Evolutionary conservation across 2,888 invertebrate species (phyloP).

Genomic region (Trichopria drosophilae): DNA sequence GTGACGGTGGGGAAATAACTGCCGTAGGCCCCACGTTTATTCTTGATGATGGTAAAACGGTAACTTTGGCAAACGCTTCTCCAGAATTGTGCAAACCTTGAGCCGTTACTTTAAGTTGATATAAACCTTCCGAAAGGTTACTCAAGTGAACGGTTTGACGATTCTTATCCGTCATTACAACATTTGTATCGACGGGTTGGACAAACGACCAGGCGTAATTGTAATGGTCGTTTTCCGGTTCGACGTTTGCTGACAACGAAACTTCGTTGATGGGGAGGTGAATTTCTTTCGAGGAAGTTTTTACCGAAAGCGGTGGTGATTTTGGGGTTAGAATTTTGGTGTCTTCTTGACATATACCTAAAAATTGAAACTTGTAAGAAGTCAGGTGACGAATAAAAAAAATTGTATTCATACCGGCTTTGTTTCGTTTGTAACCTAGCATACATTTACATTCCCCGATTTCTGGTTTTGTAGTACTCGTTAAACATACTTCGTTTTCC

Average conservation of each 20-base stretch:
- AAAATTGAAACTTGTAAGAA: background rate
- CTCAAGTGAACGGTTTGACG: slow-evolving; percentile 81
- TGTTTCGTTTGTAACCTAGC: slow-evolving; percentile 64
- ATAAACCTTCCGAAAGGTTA: slow-evolving; percentile 83
- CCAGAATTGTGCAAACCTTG: slow-evolving; percentile 74
- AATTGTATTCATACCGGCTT: slow-evolving; percentile 54
- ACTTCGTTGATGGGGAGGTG: slow-evolving; percentile 83
- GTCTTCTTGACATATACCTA: slow-evolving; percentile 39
- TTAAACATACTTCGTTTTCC: slow-evolving; percentile 72
- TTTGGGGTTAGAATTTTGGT: slow-evolving; percentile 32
- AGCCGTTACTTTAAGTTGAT: slow-evolving; percentile 84
- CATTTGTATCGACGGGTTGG: slow-evolving; percentile 71
- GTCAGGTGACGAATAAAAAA: slow-evolving; percentile 2
- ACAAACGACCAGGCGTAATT: slow-evolving; percentile 88
- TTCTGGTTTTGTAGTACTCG: slow-evolving; percentile 61
- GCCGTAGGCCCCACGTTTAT: slow-evolving; percentile 83
- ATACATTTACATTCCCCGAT: slow-evolving; percentile 76
- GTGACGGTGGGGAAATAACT: slow-evolving; percentile 81
- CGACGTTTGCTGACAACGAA: slow-evolving; percentile 78
- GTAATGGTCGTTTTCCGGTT: slow-evolving; percentile 74
- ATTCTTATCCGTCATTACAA: slow-evolving; percentile 81
- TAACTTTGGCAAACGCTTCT: slow-evolving; percentile 85
- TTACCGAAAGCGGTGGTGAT: slow-evolving; percentile 60
- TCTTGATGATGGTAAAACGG: slow-evolving; percentile 81
- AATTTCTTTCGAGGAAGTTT: slow-evolving; percentile 77